A percentile compares a stretch with the other conserved stretches of the same genome.
These are phyloP conservation scores for Nezara viridula DNA, from an alignment of 2,888 invertebrate genomes.

Conservation along the genomic window DNA sequence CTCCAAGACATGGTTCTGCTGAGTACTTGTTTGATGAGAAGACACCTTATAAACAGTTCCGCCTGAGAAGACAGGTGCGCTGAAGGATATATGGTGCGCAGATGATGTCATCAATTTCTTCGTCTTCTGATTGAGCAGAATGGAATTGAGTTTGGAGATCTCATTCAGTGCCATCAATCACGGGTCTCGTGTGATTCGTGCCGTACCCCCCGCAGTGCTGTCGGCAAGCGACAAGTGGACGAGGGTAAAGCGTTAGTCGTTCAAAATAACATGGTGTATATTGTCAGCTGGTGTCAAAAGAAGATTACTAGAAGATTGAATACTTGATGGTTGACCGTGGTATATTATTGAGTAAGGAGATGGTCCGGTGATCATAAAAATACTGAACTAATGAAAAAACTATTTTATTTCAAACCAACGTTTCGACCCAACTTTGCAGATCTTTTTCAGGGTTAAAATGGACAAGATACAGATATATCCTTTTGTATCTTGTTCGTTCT, in stretches of 20 bases:
- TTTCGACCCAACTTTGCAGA: too few relatives aligned
- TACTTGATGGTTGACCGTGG: too few relatives aligned
- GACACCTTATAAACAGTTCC: background rate
- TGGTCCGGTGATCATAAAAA: too few relatives aligned
- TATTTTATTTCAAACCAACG: too few relatives aligned
- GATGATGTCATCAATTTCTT: constrained; percentile 45
- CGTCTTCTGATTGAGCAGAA: background rate
- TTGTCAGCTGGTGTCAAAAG: too few relatives aligned
- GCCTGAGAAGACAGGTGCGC: background rate
- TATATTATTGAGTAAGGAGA: too few relatives aligned
- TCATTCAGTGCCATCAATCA: constrained; percentile 53
- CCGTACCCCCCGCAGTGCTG: background rate
- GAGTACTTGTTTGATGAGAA: background rate
- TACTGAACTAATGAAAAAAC: too few relatives aligned
- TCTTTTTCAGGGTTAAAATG: too few relatives aligned
- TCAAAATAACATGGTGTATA: too few relatives aligned
- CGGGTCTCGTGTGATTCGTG: background rate
- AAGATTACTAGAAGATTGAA: too few relatives aligned
- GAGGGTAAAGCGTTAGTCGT: background rate
- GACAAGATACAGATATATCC: too few relatives aligned
- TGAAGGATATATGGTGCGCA: constrained; percentile 12
- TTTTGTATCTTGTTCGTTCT: too few relatives aligned
- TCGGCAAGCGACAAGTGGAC: background rate
- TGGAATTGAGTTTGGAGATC: constrained; percentile 49
- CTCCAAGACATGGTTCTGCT: background rate